Conservation (phyloP, 2,888 invertebrate genomes). For the Selenia dentaria region DNA sequence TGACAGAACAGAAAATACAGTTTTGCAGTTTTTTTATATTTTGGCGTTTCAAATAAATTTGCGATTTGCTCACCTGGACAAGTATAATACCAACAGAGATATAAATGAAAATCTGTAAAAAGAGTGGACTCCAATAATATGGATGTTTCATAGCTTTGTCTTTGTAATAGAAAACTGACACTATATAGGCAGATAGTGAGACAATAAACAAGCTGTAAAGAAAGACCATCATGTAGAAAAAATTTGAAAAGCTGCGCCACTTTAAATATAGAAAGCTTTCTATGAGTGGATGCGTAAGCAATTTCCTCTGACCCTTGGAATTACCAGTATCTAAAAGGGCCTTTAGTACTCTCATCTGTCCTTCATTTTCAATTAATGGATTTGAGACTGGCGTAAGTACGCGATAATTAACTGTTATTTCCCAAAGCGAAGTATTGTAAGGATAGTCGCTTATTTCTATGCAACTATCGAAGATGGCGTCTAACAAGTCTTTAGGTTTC, state of each 20-base stretch:
- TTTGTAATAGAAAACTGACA: conserved; percentile 12
- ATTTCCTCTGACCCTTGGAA: conserved; percentile 55
- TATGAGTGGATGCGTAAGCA: conserved; percentile 77
- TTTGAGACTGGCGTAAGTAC: background rate
- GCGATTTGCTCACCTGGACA: conserved; percentile 2
- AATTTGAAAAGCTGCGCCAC: conserved; percentile 60
- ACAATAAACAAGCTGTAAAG: conserved; percentile 7
- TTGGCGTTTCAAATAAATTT: too few relatives aligned
- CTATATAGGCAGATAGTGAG: conserved; percentile 3
- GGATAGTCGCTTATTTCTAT: conserved; percentile 52
- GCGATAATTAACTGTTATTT: conserved; percentile 13
- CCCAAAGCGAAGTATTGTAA: background rate
- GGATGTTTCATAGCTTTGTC: background rate
- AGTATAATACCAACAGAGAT: too few relatives aligned
- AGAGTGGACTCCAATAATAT: too few relatives aligned
- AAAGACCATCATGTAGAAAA: conserved; percentile 7
- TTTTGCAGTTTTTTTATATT: too few relatives aligned
- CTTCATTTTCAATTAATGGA: background rate
- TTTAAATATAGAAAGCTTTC: conserved; percentile 80
- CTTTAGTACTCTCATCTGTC: conserved; percentile 6
- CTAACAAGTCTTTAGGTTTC: conserved; percentile 70
- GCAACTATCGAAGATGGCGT: conserved; percentile 67
- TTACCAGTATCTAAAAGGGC: conserved; percentile 8
- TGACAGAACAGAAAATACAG: too few relatives aligned
- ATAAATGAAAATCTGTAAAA: too few relatives aligned